Evolutionary conservation across 2,113 vertebrate species (phyloP).

Genomic region (Uria aalge): DNA sequence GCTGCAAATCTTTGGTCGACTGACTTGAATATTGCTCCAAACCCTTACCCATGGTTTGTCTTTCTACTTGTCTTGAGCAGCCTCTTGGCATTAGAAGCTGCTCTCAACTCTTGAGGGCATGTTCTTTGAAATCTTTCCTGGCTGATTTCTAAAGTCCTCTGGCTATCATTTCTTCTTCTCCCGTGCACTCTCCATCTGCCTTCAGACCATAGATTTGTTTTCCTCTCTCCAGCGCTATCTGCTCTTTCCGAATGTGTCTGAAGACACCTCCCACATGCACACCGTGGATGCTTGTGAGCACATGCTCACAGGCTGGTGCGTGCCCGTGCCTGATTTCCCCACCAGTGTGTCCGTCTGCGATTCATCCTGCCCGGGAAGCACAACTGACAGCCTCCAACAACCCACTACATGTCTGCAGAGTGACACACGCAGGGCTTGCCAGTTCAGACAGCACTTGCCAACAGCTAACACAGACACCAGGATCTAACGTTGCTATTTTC

Average conservation of each 20-base stretch:
- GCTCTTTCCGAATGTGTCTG: background rate
- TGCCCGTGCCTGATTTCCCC: accelerated
- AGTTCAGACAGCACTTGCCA: background rate
- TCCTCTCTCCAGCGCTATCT: background rate
- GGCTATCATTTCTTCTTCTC: background rate
- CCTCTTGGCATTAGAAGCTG: background rate
- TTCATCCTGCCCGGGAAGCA: background rate
- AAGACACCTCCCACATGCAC: accelerated
- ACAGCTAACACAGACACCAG: background rate
- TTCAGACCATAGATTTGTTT: background rate
- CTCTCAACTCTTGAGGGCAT: background rate
- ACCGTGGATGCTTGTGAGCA: background rate
- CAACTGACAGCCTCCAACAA: background rate
- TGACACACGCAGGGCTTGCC: background rate
- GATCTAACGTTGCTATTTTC: background rate
- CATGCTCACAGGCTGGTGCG: background rate
- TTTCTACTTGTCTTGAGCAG: background rate
- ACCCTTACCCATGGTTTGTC: background rate
- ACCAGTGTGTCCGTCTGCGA: accelerated
- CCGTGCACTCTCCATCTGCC: background rate
- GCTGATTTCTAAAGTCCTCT: background rate
- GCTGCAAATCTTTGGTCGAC: background rate
- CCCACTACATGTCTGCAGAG: background rate
- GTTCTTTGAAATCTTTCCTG: background rate
- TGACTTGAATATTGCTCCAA: background rate